phyloP scores from a whole-genome alignment of 1,140 invertebrate genomes.

The Drosophila subpulchrella region DNA sequence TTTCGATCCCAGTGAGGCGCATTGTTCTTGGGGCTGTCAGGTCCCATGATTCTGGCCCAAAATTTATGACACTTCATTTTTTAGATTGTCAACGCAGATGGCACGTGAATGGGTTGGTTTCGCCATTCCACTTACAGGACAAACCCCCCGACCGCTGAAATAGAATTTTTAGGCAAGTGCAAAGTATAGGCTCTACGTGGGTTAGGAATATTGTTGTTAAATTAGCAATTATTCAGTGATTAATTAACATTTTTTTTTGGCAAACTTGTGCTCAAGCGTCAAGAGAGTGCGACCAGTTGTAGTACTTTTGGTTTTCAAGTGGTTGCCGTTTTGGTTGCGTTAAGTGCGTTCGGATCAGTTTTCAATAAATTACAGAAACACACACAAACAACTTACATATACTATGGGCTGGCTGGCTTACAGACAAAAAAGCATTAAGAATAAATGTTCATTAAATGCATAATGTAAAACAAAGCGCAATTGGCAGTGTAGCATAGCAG shows the following conservation, averaged over 20 bases:
- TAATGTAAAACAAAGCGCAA: constrained; percentile 81
- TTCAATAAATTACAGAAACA: constrained; percentile 49
- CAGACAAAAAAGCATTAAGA: constrained; percentile 69
- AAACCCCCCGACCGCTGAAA: constrained; percentile 36
- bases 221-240: constrained; percentile 77
- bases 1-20: constrained; percentile 21
- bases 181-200: constrained; percentile 54
- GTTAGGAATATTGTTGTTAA: constrained; percentile 76
- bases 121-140: constrained; percentile 54
- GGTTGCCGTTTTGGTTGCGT: constrained; percentile 32
- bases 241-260: constrained; percentile 40
- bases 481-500: constrained; percentile 69
- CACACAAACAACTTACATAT: constrained; percentile 79
- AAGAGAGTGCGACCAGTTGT: constrained; percentile 33
- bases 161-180: constrained; percentile 53
- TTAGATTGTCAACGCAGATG: constrained; percentile 56
- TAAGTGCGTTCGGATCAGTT: constrained; percentile 48
- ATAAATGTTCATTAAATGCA: constrained; percentile 71
- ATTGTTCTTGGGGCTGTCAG: constrained; percentile 46
- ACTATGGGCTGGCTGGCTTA: constrained; percentile 31
- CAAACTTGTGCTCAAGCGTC: constrained; percentile 53
- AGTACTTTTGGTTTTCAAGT: background rate
- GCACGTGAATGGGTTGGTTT: constrained; percentile 14
- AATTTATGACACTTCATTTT: constrained; percentile 60
- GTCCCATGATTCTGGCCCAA: constrained; percentile 23